These are phyloP conservation scores for Tylochromis polylepis DNA, from an alignment of 2,113 vertebrate species.

Conservation along the genomic window DNA sequence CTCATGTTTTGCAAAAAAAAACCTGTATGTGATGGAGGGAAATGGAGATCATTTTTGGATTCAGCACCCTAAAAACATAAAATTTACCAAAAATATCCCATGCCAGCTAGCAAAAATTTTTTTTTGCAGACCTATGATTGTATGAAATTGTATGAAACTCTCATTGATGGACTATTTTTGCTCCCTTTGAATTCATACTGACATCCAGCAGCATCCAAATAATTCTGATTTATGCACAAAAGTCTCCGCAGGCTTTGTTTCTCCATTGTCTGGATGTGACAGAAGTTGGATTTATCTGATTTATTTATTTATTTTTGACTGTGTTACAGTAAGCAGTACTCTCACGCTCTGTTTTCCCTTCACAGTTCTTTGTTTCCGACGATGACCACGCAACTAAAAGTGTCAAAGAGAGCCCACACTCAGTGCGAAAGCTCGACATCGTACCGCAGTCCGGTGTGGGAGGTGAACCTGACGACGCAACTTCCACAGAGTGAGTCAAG, in stretches of 20 bases:
- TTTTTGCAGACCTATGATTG: no score
- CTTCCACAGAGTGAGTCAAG: slow-evolving; percentile 63
- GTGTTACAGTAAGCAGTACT: background rate
- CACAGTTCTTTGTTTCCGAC: slow-evolving; percentile 73
- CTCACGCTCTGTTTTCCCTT: background rate
- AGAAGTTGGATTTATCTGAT: accelerated
- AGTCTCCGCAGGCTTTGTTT: background rate
- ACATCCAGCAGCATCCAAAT: background rate
- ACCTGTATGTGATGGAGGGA: no score
- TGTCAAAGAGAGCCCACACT: slow-evolving; percentile 14
- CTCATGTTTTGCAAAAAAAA: no score
- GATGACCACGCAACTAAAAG: slow-evolving; percentile 53
- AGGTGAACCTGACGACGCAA: slow-evolving; percentile 20
- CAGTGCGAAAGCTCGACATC: slow-evolving; percentile 21
- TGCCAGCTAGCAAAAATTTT: no score
- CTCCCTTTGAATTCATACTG: background rate
- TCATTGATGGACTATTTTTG: background rate
- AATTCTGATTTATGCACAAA: background rate
- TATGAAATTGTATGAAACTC: background rate
- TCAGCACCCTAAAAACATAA: no score
- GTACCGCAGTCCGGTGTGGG: slow-evolving; percentile 14
- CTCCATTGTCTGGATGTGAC: background rate
- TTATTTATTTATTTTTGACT: background rate
- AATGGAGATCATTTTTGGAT: no score
- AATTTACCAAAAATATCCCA: no score